Evolutionary conservation across 2,797 vertebrate genomes (phyloP).

Genomic region (Anniella stebbinsi): DNA sequence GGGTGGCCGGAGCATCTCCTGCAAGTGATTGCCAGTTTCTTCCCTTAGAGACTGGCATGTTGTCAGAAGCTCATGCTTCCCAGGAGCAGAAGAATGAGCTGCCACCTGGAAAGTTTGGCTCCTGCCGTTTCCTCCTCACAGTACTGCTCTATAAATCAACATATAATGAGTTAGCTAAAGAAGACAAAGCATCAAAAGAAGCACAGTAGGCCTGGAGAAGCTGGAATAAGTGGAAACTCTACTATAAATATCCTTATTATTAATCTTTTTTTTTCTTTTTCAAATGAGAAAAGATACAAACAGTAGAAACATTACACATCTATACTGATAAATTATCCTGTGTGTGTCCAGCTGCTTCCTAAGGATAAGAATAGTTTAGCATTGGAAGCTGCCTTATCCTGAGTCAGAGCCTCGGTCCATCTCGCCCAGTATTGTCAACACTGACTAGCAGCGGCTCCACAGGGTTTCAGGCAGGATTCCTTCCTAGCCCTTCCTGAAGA

Average conservation of each 20-base stretch:
- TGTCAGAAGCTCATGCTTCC: neutral
- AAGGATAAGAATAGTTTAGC: neutral
- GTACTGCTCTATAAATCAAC: slow-evolving; percentile 45
- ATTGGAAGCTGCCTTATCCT: neutral
- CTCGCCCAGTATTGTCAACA: too few relatives aligned
- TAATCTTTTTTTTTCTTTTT: neutral
- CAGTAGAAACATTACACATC: neutral
- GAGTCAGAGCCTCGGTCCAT: neutral
- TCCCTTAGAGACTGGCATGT: neutral
- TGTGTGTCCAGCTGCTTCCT: neutral
- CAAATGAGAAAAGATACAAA: neutral
- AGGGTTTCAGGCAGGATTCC: too few relatives aligned
- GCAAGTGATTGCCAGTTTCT: neutral
- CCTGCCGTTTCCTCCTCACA: neutral
- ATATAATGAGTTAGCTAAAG: slow-evolving; percentile 22
- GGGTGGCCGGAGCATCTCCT: neutral
- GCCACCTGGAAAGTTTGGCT: slow-evolving; percentile 2
- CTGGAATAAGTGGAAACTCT: slow-evolving; percentile 2
- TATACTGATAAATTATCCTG: neutral
- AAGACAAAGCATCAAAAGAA: slow-evolving; percentile 16
- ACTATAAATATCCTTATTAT: neutral
- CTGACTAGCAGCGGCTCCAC: too few relatives aligned
- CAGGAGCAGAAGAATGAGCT: neutral
- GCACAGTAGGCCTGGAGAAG: neutral
- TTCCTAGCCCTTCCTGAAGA: too few relatives aligned